A percentile compares a stretch with the other conserved stretches of the same genome.
Conservation (phyloP, 2,797 vertebrate genomes). For the Malurus leucopterus region DNA sequence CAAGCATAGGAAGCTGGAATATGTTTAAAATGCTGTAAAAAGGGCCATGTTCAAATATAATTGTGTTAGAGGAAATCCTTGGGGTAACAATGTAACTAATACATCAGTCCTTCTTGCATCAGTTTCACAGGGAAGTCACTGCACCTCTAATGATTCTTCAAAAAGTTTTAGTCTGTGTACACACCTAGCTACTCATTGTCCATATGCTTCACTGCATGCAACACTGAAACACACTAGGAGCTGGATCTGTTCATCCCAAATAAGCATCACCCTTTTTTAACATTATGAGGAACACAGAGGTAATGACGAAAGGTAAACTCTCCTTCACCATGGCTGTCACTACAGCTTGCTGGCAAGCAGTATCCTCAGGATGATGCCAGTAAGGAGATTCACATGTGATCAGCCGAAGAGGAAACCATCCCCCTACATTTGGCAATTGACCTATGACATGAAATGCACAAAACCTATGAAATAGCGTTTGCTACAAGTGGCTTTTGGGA, state of each 20-base stretch:
- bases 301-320: background rate
- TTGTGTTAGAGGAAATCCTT: background rate
- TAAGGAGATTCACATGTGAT: background rate
- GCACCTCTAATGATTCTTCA: background rate
- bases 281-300: background rate
- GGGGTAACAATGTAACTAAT: background rate
- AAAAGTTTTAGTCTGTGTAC: background rate
- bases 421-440: background rate
- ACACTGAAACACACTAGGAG: background rate
- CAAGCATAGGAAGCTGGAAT: conserved; percentile 15
- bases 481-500: background rate
- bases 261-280: background rate
- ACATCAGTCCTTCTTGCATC: background rate
- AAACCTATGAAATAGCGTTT: background rate
- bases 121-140: background rate
- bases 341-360: background rate
- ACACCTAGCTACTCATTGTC: rapidly evolving
- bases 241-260: background rate
- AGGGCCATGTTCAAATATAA: background rate
- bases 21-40: conserved; percentile 14
- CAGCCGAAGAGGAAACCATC: background rate
- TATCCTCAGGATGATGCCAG: background rate
- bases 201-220: background rate
- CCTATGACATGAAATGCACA: background rate
- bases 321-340: background rate